Base-by-base conservation (phyloP, 2,113 vertebrate genomes). In the Pelvicachromis taeniatus region DNA sequence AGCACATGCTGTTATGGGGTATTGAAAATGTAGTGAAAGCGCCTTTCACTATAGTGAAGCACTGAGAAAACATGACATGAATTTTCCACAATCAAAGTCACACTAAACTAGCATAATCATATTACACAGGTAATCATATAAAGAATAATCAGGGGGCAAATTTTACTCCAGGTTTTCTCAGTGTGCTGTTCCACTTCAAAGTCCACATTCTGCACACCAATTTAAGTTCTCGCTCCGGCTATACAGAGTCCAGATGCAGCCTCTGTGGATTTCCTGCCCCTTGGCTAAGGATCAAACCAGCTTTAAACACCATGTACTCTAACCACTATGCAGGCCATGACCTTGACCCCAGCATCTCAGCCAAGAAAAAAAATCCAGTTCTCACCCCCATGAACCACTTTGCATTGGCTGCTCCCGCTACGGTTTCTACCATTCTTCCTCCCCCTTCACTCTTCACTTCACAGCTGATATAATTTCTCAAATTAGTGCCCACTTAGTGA, bases 391-490 rank as follows among this genome's bases (percentile, higher is more conserved):
- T 55, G 90, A 90, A 90, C 88, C 82, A 77, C 79, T 91, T 86
- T 83, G 81, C 90, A 87, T 94, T 85, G 88, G 84, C 87, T 84
- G 80, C 81, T 84, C 58, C 80, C 53, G 17, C 81, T 16, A 9
- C 54, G 8, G 16, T 55, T 23, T 54, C 58, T 17, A 29, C 70
- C 29, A 50, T 45, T 48, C 80, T 65, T 82, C 83, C 86, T 80
- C 86, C 56, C 79, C 65, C 87, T 94, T 96, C 91, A 95, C 94
- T 96, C 96, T 95, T 95, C 95, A 96, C 94, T 95, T 96, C 95
- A 95, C 95, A 90, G 94, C 93, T 96, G 93, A 93, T 94, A 94
- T 96, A 95, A 96, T 95, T 96, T 93, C 94, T 86, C 87, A 96
- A 96, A 94, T 94, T 96, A 96, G 95, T 94, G 86, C 89, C 68